Base-by-base conservation (phyloP, 2,113 vertebrate species). In the Embiotoca jacksoni region DNA sequence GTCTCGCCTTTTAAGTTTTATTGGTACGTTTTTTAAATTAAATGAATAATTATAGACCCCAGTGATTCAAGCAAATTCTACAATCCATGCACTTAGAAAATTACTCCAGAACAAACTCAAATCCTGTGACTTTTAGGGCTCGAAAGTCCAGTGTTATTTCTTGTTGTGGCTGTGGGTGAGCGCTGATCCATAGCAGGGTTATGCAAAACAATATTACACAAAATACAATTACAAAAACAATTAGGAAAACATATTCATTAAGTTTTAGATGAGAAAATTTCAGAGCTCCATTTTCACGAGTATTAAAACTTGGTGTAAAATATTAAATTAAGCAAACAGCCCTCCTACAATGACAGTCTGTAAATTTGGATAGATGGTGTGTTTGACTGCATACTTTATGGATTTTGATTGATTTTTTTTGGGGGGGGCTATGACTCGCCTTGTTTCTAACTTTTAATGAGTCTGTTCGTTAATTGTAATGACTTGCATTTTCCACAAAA, bases 211-310 rank as follows among this genome's bases (percentile, higher is more conserved):
- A 65, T 53, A 47, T 80, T 82, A 62, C 37, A 33, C 11, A 1
- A 33, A 81, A 77, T 58, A 57, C 57, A 74, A 78, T 84, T 85
- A 61, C 14, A 78, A 53, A 55, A 69, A 72, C 59, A 64, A 57
- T 66, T 65, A 60, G 5, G 16, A 78, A 81, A 79, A 63, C 63
- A 81, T 46, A 66, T 85, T 69, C 15, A 73, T 89, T 65, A 75
- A 53, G 37, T 55, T 75, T 37, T 31, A 71, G 39, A 32, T 80
- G 15, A 3, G 71, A n/a, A 23, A 56, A 64, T 37, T 1, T 64
- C 39, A 33, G 53, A 70, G 31, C 58, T 50, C 32, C 13, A 11
- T 44, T 44, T 44, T 44, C 10, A 13, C 9, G 10, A 37, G 41
- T 11, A 44, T 44, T 44, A 3, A 11, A 44, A 44, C 41, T 44